Conservation (phyloP, 2,113 vertebrate species). For the Formicarius rufipectus region DNA sequence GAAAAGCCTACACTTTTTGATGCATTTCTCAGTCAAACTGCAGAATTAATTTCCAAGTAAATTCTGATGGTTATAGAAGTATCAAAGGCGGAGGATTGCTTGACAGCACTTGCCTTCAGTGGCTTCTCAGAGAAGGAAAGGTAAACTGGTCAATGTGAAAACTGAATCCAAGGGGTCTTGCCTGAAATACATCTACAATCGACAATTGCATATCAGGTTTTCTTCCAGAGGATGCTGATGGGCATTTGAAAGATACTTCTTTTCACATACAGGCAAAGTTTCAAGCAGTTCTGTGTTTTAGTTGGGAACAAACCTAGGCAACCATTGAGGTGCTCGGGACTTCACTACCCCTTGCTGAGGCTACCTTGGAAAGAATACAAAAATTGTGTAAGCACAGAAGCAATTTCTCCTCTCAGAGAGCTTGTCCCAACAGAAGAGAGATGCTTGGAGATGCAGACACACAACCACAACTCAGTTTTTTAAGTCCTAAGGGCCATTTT, state of each 20-base stretch:
- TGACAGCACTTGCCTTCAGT: background rate
- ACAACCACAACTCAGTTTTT: background rate
- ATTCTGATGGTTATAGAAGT: background rate
- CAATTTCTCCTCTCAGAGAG: background rate
- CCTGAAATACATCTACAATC: background rate
- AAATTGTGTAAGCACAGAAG: background rate
- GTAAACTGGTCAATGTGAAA: background rate
- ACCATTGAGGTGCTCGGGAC: background rate
- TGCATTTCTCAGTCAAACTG: background rate
- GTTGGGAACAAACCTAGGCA: background rate
- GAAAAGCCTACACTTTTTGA: background rate
- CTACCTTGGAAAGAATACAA: background rate
- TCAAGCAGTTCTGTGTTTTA: background rate
- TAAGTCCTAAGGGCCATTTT: background rate
- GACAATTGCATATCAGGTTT: accelerated
- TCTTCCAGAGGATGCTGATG: background rate
- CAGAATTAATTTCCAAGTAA: background rate
- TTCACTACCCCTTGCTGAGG: background rate
- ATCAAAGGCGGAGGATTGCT: background rate
- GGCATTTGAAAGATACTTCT: background rate
- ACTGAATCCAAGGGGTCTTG: background rate
- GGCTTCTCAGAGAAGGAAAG: background rate
- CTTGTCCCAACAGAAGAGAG: background rate
- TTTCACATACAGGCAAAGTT: background rate
- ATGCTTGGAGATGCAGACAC: background rate